phyloP scores from a whole-genome alignment of 2,113 vertebrate species.

The Phycodurus eques region DNA sequence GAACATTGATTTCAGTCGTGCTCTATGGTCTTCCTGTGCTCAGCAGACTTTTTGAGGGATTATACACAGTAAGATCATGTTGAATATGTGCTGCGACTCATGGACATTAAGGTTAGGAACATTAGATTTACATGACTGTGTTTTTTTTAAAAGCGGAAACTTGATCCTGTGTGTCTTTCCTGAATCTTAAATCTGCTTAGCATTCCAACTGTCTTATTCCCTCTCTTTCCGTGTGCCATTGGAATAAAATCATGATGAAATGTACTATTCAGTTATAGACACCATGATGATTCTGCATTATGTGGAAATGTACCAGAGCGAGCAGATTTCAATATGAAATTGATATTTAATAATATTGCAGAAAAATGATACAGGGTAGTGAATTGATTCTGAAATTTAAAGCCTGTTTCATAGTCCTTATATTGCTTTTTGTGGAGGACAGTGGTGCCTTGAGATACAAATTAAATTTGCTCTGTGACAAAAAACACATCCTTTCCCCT shows the following conservation, averaged over 20 bases:
- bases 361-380: no score
- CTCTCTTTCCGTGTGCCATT: neutral
- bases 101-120: slow-evolving; percentile 14
- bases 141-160: neutral
- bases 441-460: no score
- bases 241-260: neutral
- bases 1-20: slow-evolving; percentile 17
- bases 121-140: neutral
- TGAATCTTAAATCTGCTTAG: neutral
- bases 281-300: neutral
- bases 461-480: no score
- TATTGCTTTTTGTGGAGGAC: no score
- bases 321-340: neutral
- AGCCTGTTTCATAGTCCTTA: no score
- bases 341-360: neutral
- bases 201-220: neutral
- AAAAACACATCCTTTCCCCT: no score
- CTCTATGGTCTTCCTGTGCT: slow-evolving; percentile 43
- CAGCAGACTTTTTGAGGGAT: slow-evolving; percentile 33
- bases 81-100: neutral
- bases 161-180: neutral
- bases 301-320: neutral
- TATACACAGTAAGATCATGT: slow-evolving; percentile 16
- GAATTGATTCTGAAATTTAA: no score
- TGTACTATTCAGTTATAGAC: neutral